Evolutionary conservation across 1,140 invertebrate genomes (phyloP), one percentile per base, ranked within the genome.

Genomic region (Drosophila cardini): DNA sequence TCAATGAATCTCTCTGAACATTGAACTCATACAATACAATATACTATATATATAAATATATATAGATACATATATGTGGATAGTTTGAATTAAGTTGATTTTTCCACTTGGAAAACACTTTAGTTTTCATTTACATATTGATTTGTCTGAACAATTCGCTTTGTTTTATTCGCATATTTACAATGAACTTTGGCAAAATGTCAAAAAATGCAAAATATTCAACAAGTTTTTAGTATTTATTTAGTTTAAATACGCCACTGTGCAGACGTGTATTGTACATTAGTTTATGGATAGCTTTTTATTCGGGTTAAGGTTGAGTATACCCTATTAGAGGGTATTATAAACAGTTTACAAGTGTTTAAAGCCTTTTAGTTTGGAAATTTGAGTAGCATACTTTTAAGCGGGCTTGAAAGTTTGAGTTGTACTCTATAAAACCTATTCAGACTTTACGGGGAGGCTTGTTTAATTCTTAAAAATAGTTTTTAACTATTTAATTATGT

Each of bases 161-260:
- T 73, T 68, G 60, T 38, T 48, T 69, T 21, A 40, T 38, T 71
- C 42, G 34, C 72, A 45, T 50, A 57, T 74, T 56, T 78, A 68
- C 83, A 78, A 75, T 79, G 76, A 87, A 83, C 82, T 76, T 86
- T 86, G 82, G 82, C 82, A 87, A 73, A 76, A 64, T 83, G 76
- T 73, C 82, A 89, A 67, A 40, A 55, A 55, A 73, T 56, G 56
- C 67, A 43, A 42, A 36, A 56, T 34, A 55, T 40, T 42, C 60
- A 53, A 53, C 9, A 45, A 48, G 15, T 13, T 78, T 78, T 72
- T 74, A 64, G 40, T 83, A 78, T 81, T 64, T 58, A 67, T 57
- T 46, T 57, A 10, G 8, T 16, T 52, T 32, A 16, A 40, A 52
- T 77, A 45, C 58, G 56, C 34, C 78, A 72, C 55, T 43, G 21